These are phyloP conservation scores for Urechis unicinctus DNA, from an alignment of 2,888 invertebrate species.

Conservation along the genomic window DNA sequence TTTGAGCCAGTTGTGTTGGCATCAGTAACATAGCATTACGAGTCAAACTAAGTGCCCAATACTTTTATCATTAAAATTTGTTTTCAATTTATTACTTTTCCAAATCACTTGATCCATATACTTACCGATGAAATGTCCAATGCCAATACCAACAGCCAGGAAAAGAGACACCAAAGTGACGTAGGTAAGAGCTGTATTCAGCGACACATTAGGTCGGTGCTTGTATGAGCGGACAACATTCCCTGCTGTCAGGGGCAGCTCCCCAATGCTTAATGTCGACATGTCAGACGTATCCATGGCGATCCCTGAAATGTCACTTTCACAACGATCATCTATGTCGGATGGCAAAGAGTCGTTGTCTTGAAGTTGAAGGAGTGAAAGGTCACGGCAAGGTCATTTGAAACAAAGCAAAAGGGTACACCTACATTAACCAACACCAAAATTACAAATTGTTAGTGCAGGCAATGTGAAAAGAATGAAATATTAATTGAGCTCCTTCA, in stretches of 20 bases:
- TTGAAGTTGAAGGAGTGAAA: too few species aligned
- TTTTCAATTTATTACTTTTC: too few species aligned
- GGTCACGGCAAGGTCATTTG: too few species aligned
- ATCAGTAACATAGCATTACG: too few species aligned
- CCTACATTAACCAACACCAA: too few species aligned
- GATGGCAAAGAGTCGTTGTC: conserved; percentile 15
- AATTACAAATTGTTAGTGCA: too few species aligned
- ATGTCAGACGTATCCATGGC: conserved; percentile 15
- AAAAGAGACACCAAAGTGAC: conserved; percentile 13
- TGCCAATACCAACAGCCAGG: conserved; percentile 15
- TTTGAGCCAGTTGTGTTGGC: too few species aligned
- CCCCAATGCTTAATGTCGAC: conserved; percentile 12
- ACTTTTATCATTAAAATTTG: too few species aligned
- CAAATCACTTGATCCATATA: not conserved
- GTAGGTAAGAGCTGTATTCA: conserved; percentile 13
- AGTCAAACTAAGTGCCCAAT: too few species aligned
- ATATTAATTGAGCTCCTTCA: too few species aligned
- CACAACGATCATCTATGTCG: conserved; percentile 22
- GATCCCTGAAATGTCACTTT: conserved; percentile 24
- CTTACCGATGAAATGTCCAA: conserved; percentile 20
- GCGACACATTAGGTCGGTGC: conserved; percentile 16
- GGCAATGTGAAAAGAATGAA: too few species aligned
- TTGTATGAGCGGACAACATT: conserved; percentile 15
- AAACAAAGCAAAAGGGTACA: too few species aligned
- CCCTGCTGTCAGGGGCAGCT: conserved; percentile 12